Base-by-base conservation (phyloP, 2,797 vertebrate genomes). In the Muscicapa striata region DNA sequence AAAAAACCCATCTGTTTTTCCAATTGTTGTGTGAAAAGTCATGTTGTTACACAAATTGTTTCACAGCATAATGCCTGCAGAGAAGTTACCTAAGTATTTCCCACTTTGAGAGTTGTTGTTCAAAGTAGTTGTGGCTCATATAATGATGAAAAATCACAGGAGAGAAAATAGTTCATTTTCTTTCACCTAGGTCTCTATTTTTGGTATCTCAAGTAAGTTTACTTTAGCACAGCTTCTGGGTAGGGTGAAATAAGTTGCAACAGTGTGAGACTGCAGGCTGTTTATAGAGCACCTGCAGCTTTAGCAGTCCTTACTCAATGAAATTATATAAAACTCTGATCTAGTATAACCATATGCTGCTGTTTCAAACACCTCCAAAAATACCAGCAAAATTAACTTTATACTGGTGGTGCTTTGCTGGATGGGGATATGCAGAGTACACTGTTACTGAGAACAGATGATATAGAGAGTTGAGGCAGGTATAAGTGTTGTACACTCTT, bases 401-500 rank as follows among this genome's bases (percentile, higher is more conserved):
- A 7, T 57, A 2, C 27, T 36, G 30, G 17, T 34, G 9, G 2
- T 48, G 11, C 45, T 83, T 52, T 40, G 7, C 15, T 46, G 59
- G 45, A 18, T 51, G 9, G 4, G 23, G 6, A 4, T 51, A 88
- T 82, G 18, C 26, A 85, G 54, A 38, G 41, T 19, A 18, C 6
- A 6, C 18, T 75, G 40, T 19, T 41, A 11, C 16, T 18, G 20
- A 79, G 46, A 29, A 64, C 7, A 49, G 38, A n/a, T 21, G 18
- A 43, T 24, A 8, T 9, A 63, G 36, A 59, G 84, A 38, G 9
- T 15, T 83, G 40, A 34, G 38, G 32, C 6, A 0, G 7, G 41
- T 51, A 11, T 17, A 26, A 19, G 5, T 22, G 7, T 57, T 45
- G 13, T 27, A 17, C 0, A 2, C 1, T n/a, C 21, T 26, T 51